A percentile compares a stretch with the other conserved stretches of the same genome.
Conservation (phyloP, 1,140 invertebrate genomes). For the Chionoecetes opilio region DNA sequence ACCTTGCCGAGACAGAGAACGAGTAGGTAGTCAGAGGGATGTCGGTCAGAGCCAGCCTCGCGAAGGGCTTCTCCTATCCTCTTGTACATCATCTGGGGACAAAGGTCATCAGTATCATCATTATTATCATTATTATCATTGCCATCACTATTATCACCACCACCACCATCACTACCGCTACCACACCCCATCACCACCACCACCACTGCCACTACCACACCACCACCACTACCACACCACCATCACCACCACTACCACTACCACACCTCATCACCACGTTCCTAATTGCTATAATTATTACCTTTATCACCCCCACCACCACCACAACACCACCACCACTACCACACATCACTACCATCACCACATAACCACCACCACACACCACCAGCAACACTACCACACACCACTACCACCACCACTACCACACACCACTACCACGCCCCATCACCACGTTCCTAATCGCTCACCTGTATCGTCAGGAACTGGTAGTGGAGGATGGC, state of each 20-base stretch:
- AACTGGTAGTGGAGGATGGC: conserved; percentile 76
- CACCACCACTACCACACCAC: not conserved
- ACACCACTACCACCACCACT: not conserved
- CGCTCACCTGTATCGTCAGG: conserved; percentile 75
- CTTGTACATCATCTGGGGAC: conserved; percentile 58
- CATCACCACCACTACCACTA: not conserved
- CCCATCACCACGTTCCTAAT: not conserved
- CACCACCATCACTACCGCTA: too few species aligned
- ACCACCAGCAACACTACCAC: too few species aligned
- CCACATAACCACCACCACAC: not conserved
- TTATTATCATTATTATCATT: not conserved
- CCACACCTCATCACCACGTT: not conserved
- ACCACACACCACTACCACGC: too few species aligned
- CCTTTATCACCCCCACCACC: not conserved
- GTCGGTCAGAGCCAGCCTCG: conserved; percentile 41
- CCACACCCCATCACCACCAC: too few species aligned
- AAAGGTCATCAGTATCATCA: not conserved
- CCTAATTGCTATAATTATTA: not conserved
- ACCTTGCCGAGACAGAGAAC: conserved; percentile 62
- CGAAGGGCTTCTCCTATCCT: conserved; percentile 30
- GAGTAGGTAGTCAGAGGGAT: conserved; percentile 51
- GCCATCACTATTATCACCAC: not conserved
- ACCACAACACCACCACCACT: not conserved
- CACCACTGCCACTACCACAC: too few species aligned
- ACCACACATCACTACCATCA: not conserved